Percentiles rank a stretch among this genome's conserved stretches.
Conservation (phyloP, 2,113 vertebrate species). For the Aegithalos caudatus region DNA sequence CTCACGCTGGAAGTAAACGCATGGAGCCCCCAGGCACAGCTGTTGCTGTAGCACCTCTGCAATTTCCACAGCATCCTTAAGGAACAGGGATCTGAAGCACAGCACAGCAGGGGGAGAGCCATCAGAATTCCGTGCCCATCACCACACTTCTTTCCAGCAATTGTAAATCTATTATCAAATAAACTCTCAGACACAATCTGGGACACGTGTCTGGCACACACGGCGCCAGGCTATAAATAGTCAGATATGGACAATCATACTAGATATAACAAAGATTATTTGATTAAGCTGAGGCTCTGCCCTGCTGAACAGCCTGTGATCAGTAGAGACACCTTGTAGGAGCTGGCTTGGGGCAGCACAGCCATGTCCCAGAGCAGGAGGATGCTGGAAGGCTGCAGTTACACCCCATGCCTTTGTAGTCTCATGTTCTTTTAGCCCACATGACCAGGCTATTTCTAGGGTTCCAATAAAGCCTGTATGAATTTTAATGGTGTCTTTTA, state of each 20-base stretch:
- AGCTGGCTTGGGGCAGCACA: background rate
- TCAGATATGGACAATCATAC: background rate
- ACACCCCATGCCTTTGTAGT: background rate
- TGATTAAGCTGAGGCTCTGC: background rate
- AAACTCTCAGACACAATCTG: background rate
- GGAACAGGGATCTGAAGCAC: background rate
- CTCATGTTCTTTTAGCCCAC: background rate
- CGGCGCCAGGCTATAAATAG: constrained; percentile 1
- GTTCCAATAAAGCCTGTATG: background rate
- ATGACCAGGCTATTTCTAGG: background rate
- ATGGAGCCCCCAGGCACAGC: background rate
- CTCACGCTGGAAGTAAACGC: background rate
- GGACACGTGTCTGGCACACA: background rate
- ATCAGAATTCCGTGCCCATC: background rate
- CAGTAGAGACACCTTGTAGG: background rate
- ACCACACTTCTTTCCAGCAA: background rate
- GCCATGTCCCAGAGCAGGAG: background rate
- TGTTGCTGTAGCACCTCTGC: background rate
- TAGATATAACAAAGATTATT: background rate
- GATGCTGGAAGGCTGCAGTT: background rate
- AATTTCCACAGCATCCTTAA: background rate
- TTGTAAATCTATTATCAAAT: constrained; percentile 35
- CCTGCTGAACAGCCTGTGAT: background rate
- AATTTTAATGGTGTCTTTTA: background rate
- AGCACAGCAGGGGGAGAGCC: background rate